Base-by-base conservation (phyloP, 2,888 invertebrate genomes). In the Xestia c-nigrum region DNA sequence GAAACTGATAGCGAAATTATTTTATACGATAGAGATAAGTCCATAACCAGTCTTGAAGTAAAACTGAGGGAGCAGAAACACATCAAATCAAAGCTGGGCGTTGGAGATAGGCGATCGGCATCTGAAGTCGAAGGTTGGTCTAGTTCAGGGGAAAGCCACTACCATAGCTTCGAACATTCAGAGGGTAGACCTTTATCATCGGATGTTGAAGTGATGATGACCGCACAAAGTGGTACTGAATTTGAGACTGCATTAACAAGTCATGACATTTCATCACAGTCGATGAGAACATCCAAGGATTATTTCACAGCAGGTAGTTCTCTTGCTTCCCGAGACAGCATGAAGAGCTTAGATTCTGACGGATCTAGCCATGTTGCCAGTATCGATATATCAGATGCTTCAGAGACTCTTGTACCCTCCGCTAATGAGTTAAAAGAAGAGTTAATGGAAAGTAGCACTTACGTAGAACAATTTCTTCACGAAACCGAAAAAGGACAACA, bases 361-460 rank as follows among this genome's bases (percentile, higher is more conserved):
- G 98, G 98, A 85, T 99, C 99, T 0, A 99, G 98, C 31, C 98
- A 99, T 93, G 97, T 99, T 76, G 99, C 98, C 1, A 99, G 99
- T 91, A 97, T 99, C 83, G 99, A 99, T 95, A 98, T 99, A 57
- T 99, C 99, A 52, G 99, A 99, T 94, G 97, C 98, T 46, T 99
- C 99, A 1, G 99, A 99, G 95, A 99, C 99, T 3, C 95, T 99
- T 14, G 98, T 99, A 16, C 99, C 99, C 21, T 99, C 99, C 4
- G 98, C 98, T 14, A 98, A 98, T 91, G 99, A 99, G 92, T 94
- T 98, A 69, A 98, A 98, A 91, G 98, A 98, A 88, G 98, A 98
- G 88, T 97, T 98, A 81, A 97, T 98, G 88, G 97, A 97, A 84
- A 97, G 97, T 80, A 97, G 97, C 83, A 97, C 97, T 50, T 97